Base-by-base conservation (phyloP, 2,797 vertebrate genomes). In the Gymnothorax javanicus region DNA sequence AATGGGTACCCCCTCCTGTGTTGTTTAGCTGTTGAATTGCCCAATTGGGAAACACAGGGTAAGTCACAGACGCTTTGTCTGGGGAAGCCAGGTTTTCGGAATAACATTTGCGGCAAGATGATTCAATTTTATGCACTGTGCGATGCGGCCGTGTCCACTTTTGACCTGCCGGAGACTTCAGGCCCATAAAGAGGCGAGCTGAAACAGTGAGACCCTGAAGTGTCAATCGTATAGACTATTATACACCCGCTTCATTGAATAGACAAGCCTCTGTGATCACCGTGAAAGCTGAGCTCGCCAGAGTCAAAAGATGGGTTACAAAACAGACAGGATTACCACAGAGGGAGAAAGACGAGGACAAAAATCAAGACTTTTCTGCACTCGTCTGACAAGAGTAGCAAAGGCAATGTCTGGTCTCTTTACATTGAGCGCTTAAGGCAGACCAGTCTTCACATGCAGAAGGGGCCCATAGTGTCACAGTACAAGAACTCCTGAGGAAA, bases 361-460 rank as follows among this genome's bases (percentile, higher is more conserved):
- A 77, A 43, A 93, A 88, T 86, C 88, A 89, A 82, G 43, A 87
- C 3, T 94, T 69, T 82, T 93, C 91, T 90, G 88, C 62, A 89
- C 91, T 91, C 91, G 95, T 96, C 92, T 89, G 84, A 94, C 88
- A 64, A 90, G 90, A 92, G 95, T 93, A 91, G 91, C 90, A 92
- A 89, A 91, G 89, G 93, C 92, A 93, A 94, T 87, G 92, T 91
- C 92, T 91, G 92, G 88, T 92, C 93, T 94, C 96, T 96, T 96
- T 96, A 91, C 95, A 94, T 89, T 97, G 96, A 97, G 97, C 95
- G 96, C 96, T 97, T 97, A 97, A 96, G 96, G 95, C 95, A 95
- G 94, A 95, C 96, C 93, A 94, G 91, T 91, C 93, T 93, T 96
- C 97, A 97, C 96, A 96, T 94, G 91, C 94, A 91, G 90, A 85